Base-by-base conservation (phyloP, 2,888 invertebrate species). In the Epistrophe grossulariae region DNA sequence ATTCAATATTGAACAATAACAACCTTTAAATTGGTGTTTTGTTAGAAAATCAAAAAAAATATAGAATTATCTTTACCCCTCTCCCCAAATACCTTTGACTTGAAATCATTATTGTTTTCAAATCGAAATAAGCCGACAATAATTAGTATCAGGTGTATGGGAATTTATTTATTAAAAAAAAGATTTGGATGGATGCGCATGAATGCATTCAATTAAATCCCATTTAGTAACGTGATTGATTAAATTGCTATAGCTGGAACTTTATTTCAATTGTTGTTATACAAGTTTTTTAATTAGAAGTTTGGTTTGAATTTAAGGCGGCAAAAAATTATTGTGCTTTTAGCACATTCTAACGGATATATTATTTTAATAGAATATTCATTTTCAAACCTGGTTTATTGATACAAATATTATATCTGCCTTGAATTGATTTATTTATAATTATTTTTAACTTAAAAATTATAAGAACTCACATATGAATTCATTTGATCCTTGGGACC, bases 401-500 rank as follows among this genome's bases (percentile, higher is more conserved):
- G n/a, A 13, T 7, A 35, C 9, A 31, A 35, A 1, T 35, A n/a
- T 9, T 0, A 9, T 3, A 13, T 13, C 43, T n/a, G 8, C 15
- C 24, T 15, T 8, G 8, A 70, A 68, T 59, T 5, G 5, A 31
- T 31, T 31, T 31, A 38, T 19, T 4, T 1, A 19, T 38, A 2
- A 24, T 38, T 10, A 40, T 43, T n/a, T 17, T 35, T 17, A n/a
- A n/a, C 43, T 45, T 64, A 43, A 45, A 24, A 45, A n/a, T 43
- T 43, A 66, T 66, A 73, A 35, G 72, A 84, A 91, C 93, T 92
- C 90, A 93, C 93, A 90, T 89, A 93, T 93, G 88, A 93, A 92
- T 89, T 95, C 95, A 89, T 94, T 94, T 89, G 95, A 95, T 88
- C 95, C 95, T 90, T 93, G 93, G 70, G 93, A 92, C 77, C 93